phyloP scores from a whole-genome alignment of 1,140 invertebrate species.

The Dendroctonus ponderosae region DNA sequence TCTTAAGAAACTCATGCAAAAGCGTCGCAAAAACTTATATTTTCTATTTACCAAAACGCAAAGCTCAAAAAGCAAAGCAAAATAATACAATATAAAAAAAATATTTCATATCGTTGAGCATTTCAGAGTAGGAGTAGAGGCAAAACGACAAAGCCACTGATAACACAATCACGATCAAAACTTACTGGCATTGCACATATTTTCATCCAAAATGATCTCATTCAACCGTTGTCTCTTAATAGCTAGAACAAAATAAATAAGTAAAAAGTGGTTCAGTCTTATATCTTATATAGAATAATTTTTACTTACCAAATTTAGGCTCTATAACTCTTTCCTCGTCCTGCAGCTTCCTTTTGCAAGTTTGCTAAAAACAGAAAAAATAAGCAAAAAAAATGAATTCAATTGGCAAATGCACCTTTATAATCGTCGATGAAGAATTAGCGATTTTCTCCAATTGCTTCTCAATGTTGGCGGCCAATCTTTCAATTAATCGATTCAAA shows the following conservation, averaged over 20 bases:
- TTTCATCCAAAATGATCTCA: slow-evolving; percentile 1
- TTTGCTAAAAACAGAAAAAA: slow-evolving; percentile 10
- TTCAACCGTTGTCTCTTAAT: slow-evolving; percentile 1
- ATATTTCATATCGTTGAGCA: too few species aligned
- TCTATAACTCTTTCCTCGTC: background rate
- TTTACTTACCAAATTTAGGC: too few species aligned
- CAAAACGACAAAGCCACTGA: too few species aligned
- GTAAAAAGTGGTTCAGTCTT: too few species aligned
- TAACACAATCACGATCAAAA: too few species aligned
- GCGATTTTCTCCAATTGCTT: slow-evolving; percentile 15
- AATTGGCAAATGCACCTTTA: slow-evolving; percentile 16
- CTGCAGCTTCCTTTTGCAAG: slow-evolving; percentile 10
- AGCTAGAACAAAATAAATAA: background rate
- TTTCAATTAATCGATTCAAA: slow-evolving; percentile 10
- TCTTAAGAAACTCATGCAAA: background rate
- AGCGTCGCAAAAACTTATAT: too few species aligned
- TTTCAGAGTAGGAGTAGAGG: too few species aligned
- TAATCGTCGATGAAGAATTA: slow-evolving; percentile 11
- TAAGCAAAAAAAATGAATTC: background rate
- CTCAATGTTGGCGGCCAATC: slow-evolving; percentile 15
- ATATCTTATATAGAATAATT: too few species aligned
- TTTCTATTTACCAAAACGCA: too few species aligned
- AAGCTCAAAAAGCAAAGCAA: too few species aligned
- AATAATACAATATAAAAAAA: too few species aligned
- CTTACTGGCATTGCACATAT: slow-evolving; percentile 18